Percentiles rank a stretch among this genome's conserved stretches.
Conservation (phyloP, 2,888 invertebrate species). For the Cremastinae sp. region DNA sequence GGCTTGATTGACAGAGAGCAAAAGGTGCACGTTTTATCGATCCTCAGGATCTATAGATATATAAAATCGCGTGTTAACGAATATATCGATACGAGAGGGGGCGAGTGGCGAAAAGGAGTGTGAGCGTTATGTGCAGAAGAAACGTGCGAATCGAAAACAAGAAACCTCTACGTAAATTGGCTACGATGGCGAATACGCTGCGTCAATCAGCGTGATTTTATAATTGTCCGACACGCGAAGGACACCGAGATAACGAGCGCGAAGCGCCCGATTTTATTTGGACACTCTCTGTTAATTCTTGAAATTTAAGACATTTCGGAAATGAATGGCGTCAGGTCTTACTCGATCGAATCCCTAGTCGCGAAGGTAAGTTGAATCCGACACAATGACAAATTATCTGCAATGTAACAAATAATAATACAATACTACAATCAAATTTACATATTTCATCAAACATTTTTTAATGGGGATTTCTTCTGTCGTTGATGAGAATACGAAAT, state of each 20-base stretch:
- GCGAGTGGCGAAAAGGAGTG: neutral
- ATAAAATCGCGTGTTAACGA: conserved; percentile 8
- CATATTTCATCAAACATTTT: too few species aligned
- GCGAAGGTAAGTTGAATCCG: conserved; percentile 69
- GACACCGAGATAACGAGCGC: conserved; percentile 23
- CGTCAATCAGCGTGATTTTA: conserved; percentile 43
- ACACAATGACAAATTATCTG: neutral
- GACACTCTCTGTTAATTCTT: neutral
- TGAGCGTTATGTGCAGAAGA: conserved; percentile 31
- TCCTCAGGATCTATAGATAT: neutral
- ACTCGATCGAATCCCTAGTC: conserved; percentile 70
- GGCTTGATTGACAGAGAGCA: conserved; percentile 42
- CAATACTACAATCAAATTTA: conserved; percentile 1
- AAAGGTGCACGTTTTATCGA: neutral
- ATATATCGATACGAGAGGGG: conserved; percentile 15
- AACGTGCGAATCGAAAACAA: conserved; percentile 22
- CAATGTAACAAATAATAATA: conserved; percentile 4
- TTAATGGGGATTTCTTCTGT: too few species aligned
- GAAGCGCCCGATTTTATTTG: conserved; percentile 10
- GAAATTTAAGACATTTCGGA: conserved; percentile 56
- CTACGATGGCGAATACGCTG: conserved; percentile 24
- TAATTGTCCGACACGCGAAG: conserved; percentile 46
- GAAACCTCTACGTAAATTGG: conserved; percentile 40
- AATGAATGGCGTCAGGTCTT: conserved; percentile 74
- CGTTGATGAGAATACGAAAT: too few species aligned